phyloP scores from a whole-genome alignment of 1,140 invertebrate genomes.

The Pseudomyrmex pallidus region DNA sequence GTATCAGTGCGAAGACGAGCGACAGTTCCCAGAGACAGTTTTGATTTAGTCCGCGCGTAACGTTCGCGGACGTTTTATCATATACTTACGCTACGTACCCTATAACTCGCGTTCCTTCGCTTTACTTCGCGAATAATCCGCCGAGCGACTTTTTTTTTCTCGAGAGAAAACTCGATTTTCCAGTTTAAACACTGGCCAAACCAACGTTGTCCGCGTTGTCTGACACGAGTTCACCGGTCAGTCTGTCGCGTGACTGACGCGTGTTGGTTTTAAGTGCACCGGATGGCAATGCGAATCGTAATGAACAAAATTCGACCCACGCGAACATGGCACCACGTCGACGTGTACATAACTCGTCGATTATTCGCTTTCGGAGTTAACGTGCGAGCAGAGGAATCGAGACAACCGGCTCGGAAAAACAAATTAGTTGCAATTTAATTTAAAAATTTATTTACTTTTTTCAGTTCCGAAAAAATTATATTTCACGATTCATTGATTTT shows the following conservation, averaged over 20 bases:
- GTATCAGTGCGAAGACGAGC: conserved; percentile 67
- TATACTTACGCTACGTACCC: not conserved
- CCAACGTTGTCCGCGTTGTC: not conserved
- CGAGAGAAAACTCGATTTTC: not conserved
- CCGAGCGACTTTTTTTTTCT: not conserved
- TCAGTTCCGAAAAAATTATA: too few relatives aligned
- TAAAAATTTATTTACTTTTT: too few relatives aligned
- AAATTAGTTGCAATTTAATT: too few relatives aligned
- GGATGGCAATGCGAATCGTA: conserved; percentile 20
- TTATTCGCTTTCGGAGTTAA: not conserved
- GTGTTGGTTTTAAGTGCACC: conserved; percentile 18
- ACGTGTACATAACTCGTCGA: not conserved
- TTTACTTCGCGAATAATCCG: not conserved
- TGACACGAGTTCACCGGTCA: not conserved
- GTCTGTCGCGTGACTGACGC: conserved; percentile 42
- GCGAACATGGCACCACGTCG: not conserved
- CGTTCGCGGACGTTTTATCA: not conserved
- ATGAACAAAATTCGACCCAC: conserved; percentile 45
- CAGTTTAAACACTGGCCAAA: not conserved
- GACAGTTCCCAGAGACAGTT: not conserved
- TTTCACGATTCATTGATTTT: too few relatives aligned
- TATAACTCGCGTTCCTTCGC: not conserved
- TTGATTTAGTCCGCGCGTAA: not conserved
- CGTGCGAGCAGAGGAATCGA: not conserved
- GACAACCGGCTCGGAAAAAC: not conserved